Conservation (phyloP, 2,888 invertebrate genomes). For the Eristalinus aeneus region DNA sequence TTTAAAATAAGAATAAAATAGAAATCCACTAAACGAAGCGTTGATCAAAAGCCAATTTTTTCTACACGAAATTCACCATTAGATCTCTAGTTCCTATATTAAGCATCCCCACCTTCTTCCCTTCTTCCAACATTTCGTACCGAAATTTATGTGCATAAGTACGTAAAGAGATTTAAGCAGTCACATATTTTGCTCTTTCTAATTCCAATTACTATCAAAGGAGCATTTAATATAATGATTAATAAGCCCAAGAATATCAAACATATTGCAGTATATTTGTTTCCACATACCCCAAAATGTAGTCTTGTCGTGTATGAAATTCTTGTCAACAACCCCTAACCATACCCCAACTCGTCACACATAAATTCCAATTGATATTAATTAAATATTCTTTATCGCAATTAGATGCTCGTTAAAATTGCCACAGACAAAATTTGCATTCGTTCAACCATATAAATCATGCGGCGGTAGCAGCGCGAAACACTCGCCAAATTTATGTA, state of each 20-base stretch:
- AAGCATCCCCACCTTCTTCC: no score
- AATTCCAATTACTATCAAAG: conserved; percentile 30
- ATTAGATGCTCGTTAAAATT: conserved; percentile 46
- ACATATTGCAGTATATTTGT: no score
- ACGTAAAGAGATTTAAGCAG: conserved; percentile 8
- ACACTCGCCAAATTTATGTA: conserved; percentile 13
- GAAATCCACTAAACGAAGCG: no score
- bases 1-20: no score
- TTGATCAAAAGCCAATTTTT: no score
- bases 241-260: conserved; percentile 27
- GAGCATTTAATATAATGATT: conserved; percentile 39
- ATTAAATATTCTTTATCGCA: conserved; percentile 46
- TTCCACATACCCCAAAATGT: no score
- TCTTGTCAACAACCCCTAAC: neutral
- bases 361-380: conserved; percentile 45
- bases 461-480: conserved; percentile 3
- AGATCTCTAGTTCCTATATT: no score
- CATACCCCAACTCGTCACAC: no score
- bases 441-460: conserved; percentile 50
- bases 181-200: conserved; percentile 18
- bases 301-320: no score
- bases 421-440: conserved; percentile 40
- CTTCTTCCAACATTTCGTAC: neutral
- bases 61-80: no score
- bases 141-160: conserved; percentile 1